Conservation (phyloP, 2,888 invertebrate genomes). For the Zygogramma bicolorata region DNA sequence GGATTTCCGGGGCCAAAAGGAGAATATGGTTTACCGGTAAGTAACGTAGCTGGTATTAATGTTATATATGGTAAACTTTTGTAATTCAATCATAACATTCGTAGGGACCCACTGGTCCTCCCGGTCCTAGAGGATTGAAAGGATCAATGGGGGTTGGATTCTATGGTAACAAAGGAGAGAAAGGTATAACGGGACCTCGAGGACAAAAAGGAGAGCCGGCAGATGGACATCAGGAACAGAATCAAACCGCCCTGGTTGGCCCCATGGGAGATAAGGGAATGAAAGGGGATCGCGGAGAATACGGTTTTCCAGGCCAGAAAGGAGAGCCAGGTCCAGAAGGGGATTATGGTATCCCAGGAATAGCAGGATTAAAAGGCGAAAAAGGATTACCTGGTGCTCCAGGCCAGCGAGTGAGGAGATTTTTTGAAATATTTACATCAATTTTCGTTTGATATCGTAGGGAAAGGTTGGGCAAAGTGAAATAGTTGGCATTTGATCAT, state of each 20-base stretch:
- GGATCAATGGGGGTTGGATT: conserved; percentile 73
- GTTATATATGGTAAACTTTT: background rate
- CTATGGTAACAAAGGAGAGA: conserved; percentile 71
- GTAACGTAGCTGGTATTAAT: too few species aligned
- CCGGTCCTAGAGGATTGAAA: conserved; percentile 79
- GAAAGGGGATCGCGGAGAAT: conserved; percentile 74
- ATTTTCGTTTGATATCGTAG: too few species aligned
- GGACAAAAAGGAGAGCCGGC: conserved; percentile 72
- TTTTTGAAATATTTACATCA: background rate
- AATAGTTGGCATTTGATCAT: too few species aligned
- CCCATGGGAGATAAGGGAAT: conserved; percentile 71
- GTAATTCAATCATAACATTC: conserved; percentile 40
- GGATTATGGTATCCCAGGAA: conserved; percentile 77
- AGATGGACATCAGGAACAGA: conserved; percentile 44
- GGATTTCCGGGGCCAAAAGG: conserved; percentile 75
- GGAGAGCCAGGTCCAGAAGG: conserved; percentile 81
- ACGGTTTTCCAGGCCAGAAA: conserved; percentile 74
- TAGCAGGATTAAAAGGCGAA: conserved; percentile 82
- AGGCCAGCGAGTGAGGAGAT: conserved; percentile 79
- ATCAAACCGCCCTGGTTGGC: conserved; percentile 60
- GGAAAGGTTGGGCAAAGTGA: too few species aligned
- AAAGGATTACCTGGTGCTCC: conserved; percentile 88
- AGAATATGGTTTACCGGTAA: conserved; percentile 72
- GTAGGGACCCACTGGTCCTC: conserved; percentile 77
- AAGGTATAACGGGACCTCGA: conserved; percentile 69